Percentiles rank a stretch among this genome's conserved stretches.
These are phyloP conservation scores for Pinctada fucata DNA, from an alignment of 2,888 invertebrate species.

Conservation along the genomic window DNA sequence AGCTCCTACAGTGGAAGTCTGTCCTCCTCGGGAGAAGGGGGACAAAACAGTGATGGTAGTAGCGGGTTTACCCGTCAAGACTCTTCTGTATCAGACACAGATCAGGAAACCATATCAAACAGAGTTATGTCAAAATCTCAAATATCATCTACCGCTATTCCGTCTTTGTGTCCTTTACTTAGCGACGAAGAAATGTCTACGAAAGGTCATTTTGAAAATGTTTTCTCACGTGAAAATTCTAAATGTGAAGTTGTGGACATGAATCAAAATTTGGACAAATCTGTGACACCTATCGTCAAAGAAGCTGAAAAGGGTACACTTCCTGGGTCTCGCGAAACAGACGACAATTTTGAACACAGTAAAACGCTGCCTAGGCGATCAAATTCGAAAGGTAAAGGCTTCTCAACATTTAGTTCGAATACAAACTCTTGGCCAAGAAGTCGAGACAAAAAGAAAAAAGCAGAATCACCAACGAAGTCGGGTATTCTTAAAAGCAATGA, in stretches of 20 bases:
- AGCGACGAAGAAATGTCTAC: constrained; percentile 55
- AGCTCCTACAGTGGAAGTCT: constrained; percentile 40
- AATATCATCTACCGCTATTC: constrained; percentile 65
- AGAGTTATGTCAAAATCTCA: constrained; percentile 67
- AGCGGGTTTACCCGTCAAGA: constrained; percentile 39
- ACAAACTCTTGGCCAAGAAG: constrained; percentile 69
- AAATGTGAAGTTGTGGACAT: constrained; percentile 22
- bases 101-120: constrained; percentile 68
- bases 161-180: constrained; percentile 64
- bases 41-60: constrained; percentile 26
- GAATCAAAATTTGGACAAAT: constrained; percentile 27
- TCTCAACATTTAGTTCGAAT: constrained; percentile 18
- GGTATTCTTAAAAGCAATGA: constrained; percentile 69
- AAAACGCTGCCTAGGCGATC: constrained; percentile 26
- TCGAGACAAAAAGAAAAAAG: constrained; percentile 40
- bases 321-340: neutral
- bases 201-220: constrained; percentile 14
- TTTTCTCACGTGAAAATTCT: constrained; percentile 6
- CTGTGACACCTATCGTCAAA: neutral
- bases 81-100: constrained; percentile 65
- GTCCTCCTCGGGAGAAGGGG: constrained; percentile 22
- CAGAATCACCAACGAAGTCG: constrained; percentile 42
- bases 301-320: constrained; percentile 4
- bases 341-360: constrained; percentile 5
- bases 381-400: constrained; percentile 8